These are phyloP conservation scores for Prochilodus magdalenae DNA, from an alignment of 2,113 vertebrate species.

Conservation along the genomic window DNA sequence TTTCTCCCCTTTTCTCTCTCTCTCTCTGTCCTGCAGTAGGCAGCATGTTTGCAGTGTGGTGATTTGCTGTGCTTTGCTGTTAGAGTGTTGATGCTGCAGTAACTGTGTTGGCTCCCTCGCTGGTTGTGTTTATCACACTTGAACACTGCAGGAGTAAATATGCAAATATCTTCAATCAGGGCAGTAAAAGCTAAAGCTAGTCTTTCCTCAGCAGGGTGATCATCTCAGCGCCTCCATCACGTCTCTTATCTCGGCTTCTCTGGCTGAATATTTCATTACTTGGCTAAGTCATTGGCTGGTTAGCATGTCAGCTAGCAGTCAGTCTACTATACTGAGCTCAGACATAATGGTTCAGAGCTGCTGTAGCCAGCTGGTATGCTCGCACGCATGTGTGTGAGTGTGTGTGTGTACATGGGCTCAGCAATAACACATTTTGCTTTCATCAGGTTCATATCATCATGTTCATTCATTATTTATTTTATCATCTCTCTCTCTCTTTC, in stretches of 20 bases:
- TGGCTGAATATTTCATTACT: background rate
- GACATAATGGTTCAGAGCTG: no score
- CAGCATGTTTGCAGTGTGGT: background rate
- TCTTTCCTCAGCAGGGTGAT: background rate
- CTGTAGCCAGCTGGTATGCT: background rate
- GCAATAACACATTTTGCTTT: background rate
- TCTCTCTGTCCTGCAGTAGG: background rate
- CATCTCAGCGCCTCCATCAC: background rate
- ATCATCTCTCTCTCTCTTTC: no score
- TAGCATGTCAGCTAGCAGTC: no score
- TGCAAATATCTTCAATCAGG: background rate
- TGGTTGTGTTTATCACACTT: slow-evolving; percentile 3
- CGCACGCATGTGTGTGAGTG: background rate
- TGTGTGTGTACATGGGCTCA: background rate
- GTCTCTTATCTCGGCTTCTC: background rate
- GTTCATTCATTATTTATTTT: background rate
- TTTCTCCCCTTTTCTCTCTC: background rate
- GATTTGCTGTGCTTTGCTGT: slow-evolving; percentile 9
- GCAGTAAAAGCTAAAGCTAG: background rate
- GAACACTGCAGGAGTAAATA: background rate
- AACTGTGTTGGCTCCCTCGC: background rate
- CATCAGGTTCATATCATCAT: background rate
- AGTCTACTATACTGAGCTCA: no score
- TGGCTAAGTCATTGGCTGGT: no score
- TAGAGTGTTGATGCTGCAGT: background rate